These are phyloP conservation scores for Acanthisitta chloris DNA, from an alignment of 2,113 vertebrate species.

Conservation along the genomic window DNA sequence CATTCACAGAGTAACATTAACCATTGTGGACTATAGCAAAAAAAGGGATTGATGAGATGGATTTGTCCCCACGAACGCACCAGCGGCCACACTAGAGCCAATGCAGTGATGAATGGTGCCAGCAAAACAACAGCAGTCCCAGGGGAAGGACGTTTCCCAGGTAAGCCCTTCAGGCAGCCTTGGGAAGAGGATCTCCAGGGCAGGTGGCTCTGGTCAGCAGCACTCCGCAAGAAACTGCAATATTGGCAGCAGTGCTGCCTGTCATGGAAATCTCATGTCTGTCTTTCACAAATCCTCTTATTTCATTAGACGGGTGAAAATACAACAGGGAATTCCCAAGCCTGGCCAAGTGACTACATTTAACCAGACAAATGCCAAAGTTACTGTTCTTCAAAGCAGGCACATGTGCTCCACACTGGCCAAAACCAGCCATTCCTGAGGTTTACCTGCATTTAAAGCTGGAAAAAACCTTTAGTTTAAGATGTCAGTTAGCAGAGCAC, in stretches of 20 bases:
- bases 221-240: accelerated
- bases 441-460: neutral
- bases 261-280: neutral
- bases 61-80: accelerated
- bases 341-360: accelerated
- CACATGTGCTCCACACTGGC: accelerated
- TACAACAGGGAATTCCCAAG: neutral
- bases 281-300: neutral
- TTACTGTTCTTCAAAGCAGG: neutral
- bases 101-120: neutral
- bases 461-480: neutral
- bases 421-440: neutral
- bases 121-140: neutral
- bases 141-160: accelerated
- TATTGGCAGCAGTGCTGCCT: neutral
- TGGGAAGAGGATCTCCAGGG: neutral
- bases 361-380: neutral
- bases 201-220: neutral
- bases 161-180: neutral
- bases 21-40: neutral
- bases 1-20: neutral
- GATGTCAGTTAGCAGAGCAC: neutral
- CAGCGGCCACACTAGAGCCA: neutral
- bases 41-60: neutral
- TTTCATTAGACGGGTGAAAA: neutral